phyloP scores from a whole-genome alignment of 2,113 vertebrate species.

The Tenebrosternarchus preto region DNA sequence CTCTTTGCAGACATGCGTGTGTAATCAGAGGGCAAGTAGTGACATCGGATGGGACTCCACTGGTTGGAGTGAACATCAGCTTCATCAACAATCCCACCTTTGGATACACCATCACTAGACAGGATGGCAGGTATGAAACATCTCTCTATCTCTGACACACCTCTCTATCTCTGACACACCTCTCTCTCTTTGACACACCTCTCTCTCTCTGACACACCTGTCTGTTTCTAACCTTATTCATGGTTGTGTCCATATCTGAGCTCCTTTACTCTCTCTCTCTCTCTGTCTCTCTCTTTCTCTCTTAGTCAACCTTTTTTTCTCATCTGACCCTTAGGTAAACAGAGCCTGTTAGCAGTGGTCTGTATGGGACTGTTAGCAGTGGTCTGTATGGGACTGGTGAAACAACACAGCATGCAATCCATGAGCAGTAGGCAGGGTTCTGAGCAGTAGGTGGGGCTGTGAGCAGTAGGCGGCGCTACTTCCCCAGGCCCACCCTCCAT shows the following conservation, averaged over 20 bases:
- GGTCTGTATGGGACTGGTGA: no score
- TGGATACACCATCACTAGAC: conserved; percentile 93
- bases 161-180: not conserved
- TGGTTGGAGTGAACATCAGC: conserved; percentile 98
- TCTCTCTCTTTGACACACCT: not conserved
- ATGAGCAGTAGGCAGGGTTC: no score
- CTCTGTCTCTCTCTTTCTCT: conserved; percentile 43
- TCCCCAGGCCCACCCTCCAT: no score
- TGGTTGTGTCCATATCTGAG: no score
- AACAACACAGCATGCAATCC: no score
- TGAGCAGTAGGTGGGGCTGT: no score
- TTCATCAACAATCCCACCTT: conserved; percentile 89
- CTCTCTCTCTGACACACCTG: not conserved
- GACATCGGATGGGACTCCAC: conserved; percentile 91
- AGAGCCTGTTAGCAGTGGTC: no score
- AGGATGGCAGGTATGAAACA: conserved; percentile 88
- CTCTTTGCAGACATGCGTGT: conserved; percentile 83
- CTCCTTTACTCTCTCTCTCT: conserved; percentile 26
- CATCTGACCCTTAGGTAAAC: no score
- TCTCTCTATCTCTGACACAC: not conserved
- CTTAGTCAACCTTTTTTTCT: conserved; percentile 23
- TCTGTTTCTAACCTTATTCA: conserved; percentile 27
- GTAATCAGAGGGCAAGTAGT: conserved; percentile 97
- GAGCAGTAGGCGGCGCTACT: no score
- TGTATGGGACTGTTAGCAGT: no score